A percentile compares a stretch with the other conserved stretches of the same genome.
These are phyloP conservation scores for Pygocentrus nattereri DNA, from an alignment of 2,797 vertebrate species.

Conservation along the genomic window DNA sequence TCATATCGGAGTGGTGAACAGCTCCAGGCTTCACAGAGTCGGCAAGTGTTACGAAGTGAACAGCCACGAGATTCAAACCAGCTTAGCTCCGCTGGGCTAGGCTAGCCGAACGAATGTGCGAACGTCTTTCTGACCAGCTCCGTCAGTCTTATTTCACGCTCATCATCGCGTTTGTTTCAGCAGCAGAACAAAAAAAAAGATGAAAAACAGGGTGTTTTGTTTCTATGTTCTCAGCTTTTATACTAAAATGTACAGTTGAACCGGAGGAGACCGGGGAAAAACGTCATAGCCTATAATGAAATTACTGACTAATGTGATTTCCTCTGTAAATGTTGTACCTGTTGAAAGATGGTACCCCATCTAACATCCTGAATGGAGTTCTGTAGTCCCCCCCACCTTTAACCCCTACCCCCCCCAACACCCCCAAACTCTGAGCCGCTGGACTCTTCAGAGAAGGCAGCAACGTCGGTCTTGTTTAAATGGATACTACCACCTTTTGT, in stretches of 20 bases:
- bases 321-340: conserved; percentile 84
- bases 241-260: conserved; percentile 81
- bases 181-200: conserved; percentile 73
- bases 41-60: background rate
- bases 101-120: conserved; percentile 26
- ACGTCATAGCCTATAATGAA: conserved; percentile 61
- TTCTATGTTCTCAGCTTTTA: conserved; percentile 84
- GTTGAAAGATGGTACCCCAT: conserved; percentile 83
- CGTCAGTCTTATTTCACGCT: conserved; percentile 29
- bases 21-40: background rate
- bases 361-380: conserved; percentile 77
- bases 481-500: conserved; percentile 82
- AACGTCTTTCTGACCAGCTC: conserved; percentile 19
- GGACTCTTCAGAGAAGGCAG: conserved; percentile 77
- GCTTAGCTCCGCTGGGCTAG: background rate
- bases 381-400: conserved; percentile 56
- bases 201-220: conserved; percentile 82
- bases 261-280: conserved; percentile 70
- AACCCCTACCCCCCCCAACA: background rate
- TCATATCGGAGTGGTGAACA: background rate
- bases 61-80: background rate
- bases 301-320: conserved; percentile 65
- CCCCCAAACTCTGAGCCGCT: conserved; percentile 63
- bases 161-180: conserved; percentile 58
- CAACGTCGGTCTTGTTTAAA: conserved; percentile 79